Base-by-base conservation (phyloP, 2,113 vertebrate genomes). In the Hucho hucho region DNA sequence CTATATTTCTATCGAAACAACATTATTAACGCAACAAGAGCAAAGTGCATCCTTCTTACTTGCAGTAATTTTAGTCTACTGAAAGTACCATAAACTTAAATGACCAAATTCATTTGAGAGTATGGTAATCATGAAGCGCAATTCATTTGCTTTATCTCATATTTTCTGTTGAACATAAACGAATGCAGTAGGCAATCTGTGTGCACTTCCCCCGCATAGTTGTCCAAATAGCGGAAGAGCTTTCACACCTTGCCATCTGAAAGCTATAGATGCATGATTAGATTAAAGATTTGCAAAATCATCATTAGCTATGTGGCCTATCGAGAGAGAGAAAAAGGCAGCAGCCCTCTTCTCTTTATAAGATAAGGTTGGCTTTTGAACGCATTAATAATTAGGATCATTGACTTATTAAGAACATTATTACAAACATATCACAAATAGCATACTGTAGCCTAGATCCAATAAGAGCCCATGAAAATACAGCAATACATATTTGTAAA, bases 171-270 rank as follows among this genome's bases (percentile, higher is more conserved):
- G 58, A n/a, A 22, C 6, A 22, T 61, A 53, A 53, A n/a, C 18
- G 58, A 22, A 22, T 61, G n/a, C n/a, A 61, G 4, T 61, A n/a
- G 58, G 53, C 53, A 14, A 11, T 20, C 53, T 56, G 53, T 61
- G n/a, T 53, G 58, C 58, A 61, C 58, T 3, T 53, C 49, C 49
- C 49, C 4, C 14, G 49, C 13, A 18, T 18, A 18, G 4, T 53
- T 61, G n/a, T 61, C 58, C 5, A 61, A 61, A 61, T 9, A 61
- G n/a, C 16, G n/a, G 87, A 86, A 83, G 90, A 87, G n/a, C 79
- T 89, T 94, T 94, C 91, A 89, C 80, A 93, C 92, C 88, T 93
- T 88, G 79, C 83, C 88, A 81, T 89, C 91, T 93, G 89, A 28
- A 92, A 93, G 92, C 92, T 92, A 75, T 90, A 93, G 94, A 61